Evolutionary conservation across 2,888 invertebrate genomes (phyloP).

Genomic region (Diarsia brunnea): DNA sequence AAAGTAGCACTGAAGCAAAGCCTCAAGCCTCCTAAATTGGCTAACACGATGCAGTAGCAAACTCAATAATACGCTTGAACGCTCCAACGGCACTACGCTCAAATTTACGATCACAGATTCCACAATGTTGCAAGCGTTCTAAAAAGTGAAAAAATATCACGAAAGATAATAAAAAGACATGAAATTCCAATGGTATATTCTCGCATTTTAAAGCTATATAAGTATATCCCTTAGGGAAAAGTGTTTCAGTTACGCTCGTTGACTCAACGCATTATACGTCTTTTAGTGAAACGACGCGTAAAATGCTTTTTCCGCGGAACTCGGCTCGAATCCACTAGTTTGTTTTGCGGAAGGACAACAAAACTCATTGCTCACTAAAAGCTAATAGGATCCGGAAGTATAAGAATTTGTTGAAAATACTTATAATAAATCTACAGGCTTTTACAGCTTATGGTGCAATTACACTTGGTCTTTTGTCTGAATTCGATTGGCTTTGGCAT

Average conservation of each 20-base stretch:
- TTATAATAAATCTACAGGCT: neutral
- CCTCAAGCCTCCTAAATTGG: constrained; percentile 6
- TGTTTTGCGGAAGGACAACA: neutral
- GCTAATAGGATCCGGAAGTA: constrained; percentile 15
- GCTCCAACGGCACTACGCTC: neutral
- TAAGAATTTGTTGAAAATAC: constrained; percentile 1
- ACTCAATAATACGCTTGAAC: constrained; percentile 21
- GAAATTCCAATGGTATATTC: neutral
- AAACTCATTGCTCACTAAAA: constrained; percentile 3
- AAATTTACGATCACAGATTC: constrained; percentile 17
- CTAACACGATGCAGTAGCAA: neutral
- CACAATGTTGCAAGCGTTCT: neutral
- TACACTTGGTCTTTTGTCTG: neutral
- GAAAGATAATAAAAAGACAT: constrained; percentile 4
- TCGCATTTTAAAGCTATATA: neutral
- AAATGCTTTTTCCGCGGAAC: constrained; percentile 16
- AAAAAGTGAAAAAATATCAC: neutral
- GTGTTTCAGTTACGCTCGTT: constrained; percentile 24
- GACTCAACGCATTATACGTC: constrained; percentile 13
- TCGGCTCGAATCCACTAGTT: neutral
- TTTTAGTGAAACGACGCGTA: constrained; percentile 22
- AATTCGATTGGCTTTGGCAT: neutral
- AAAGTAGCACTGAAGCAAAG: neutral
- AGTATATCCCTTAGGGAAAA: constrained; percentile 8
- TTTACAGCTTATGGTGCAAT: neutral